These are phyloP conservation scores for Puffinus mauretanicus DNA, from an alignment of 2,113 vertebrate genomes.

Conservation along the genomic window DNA sequence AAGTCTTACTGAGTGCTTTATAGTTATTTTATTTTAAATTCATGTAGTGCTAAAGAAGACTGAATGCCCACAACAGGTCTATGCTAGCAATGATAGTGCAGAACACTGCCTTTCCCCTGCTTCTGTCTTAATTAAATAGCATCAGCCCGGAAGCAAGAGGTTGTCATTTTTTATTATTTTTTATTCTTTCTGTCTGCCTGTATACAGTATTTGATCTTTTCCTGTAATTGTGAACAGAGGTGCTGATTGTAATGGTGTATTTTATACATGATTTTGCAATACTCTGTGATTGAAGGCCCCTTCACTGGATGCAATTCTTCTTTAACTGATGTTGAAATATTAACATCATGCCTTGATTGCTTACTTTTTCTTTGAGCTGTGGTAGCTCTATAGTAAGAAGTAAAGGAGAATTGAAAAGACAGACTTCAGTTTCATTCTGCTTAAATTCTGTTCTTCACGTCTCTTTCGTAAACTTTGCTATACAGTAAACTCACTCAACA, in stretches of 20 bases:
- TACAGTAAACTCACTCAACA: not conserved
- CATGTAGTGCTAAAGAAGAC: not conserved
- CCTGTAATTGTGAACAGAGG: not conserved
- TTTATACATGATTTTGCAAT: not conserved
- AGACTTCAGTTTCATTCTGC: not conserved
- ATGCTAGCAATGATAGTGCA: not conserved
- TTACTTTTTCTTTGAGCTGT: not conserved
- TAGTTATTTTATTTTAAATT: not conserved
- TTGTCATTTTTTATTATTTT: not conserved
- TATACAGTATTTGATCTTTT: not conserved
- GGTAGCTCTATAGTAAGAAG: not conserved
- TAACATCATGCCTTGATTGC: not conserved
- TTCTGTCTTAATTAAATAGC: not conserved
- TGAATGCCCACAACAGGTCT: not conserved
- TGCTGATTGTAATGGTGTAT: not conserved
- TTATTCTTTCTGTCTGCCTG: not conserved
- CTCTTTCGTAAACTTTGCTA: not conserved
- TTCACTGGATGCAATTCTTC: not conserved
- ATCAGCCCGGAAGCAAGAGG: not conserved
- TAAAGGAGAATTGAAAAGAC: not conserved
- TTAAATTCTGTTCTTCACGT: not conserved
- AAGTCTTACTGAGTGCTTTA: not conserved
- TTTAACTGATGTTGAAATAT: not conserved
- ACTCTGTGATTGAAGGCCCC: not conserved
- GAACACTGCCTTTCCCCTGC: not conserved